phyloP scores from a whole-genome alignment of 2,888 invertebrate genomes.

The Drosophila lacicola region DNA sequence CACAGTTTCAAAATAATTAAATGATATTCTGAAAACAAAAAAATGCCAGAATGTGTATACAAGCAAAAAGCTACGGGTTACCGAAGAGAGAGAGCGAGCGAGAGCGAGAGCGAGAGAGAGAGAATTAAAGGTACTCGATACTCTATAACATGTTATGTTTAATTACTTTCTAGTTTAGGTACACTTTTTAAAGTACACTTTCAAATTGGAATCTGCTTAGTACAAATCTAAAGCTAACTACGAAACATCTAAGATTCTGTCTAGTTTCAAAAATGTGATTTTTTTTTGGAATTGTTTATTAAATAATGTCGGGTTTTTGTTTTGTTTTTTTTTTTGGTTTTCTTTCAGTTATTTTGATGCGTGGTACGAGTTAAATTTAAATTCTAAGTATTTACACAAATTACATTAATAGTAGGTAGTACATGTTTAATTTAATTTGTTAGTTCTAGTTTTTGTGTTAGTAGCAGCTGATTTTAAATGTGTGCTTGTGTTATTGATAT shows the following conservation, averaged over 20 bases:
- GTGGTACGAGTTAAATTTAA: constrained; percentile 29
- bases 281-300: constrained; percentile 16
- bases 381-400: constrained; percentile 67
- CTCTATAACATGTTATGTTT: constrained; percentile 1
- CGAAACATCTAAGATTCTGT: constrained; percentile 21
- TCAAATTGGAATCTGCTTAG: constrained; percentile 14
- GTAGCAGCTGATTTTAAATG: constrained; percentile 59
- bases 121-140: constrained; percentile 1
- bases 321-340: constrained; percentile 7
- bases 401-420: constrained; percentile 49
- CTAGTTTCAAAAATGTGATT: constrained; percentile 16
- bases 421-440: constrained; percentile 41
- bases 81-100: constrained; percentile 5
- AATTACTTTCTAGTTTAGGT: constrained; percentile 14
- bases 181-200: constrained; percentile 3
- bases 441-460: constrained; percentile 47
- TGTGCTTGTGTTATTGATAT: constrained; percentile 48
- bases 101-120: neutral
- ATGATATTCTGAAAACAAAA: constrained; percentile 8
- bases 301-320: constrained; percentile 16
- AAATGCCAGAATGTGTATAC: constrained; percentile 7
- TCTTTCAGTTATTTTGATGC: constrained; percentile 18
- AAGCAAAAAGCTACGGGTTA: constrained; percentile 23
- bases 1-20: neutral
- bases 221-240: constrained; percentile 29